phyloP scores from a whole-genome alignment of 2,797 vertebrate genomes.

The Gallinago solitaria region DNA sequence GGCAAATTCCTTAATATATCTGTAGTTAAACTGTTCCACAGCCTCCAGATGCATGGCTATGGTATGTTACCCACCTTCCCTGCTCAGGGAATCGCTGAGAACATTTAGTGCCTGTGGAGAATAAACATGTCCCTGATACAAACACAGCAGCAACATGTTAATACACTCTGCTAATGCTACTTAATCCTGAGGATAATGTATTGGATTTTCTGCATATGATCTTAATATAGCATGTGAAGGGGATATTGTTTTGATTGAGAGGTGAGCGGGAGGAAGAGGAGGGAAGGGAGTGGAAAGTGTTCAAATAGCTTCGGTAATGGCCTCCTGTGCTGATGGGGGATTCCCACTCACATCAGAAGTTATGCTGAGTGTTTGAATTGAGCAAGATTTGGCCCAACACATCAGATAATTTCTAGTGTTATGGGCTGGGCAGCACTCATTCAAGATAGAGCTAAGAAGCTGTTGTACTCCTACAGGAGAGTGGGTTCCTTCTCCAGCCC shows the following conservation, averaged over 20 bases:
- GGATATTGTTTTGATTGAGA: neutral
- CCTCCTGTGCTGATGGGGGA: neutral
- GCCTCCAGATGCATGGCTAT: neutral
- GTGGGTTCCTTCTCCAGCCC: neutral
- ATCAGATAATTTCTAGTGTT: neutral
- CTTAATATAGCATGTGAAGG: slow-evolving; percentile 2
- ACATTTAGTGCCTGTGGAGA: slow-evolving; percentile 6
- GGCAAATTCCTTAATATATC: slow-evolving; percentile 48
- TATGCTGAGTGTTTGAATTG: neutral
- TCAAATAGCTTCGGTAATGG: neutral
- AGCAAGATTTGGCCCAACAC: neutral
- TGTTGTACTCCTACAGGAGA: neutral
- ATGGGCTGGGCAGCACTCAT: neutral
- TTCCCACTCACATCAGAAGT: neutral
- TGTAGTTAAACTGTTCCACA: slow-evolving; percentile 11
- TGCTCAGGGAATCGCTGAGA: neutral
- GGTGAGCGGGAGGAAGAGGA: neutral
- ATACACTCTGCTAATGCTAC: neutral
- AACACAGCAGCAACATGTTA: neutral
- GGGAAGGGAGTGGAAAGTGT: neutral
- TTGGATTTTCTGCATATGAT: slow-evolving; percentile 22
- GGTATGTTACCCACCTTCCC: slow-evolving; percentile 5
- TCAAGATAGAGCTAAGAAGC: neutral
- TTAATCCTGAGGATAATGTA: slow-evolving; percentile 35
- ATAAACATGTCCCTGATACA: neutral